phyloP scores from a whole-genome alignment of 2,797 vertebrate species.

The Phoxinus dragarum region DNA sequence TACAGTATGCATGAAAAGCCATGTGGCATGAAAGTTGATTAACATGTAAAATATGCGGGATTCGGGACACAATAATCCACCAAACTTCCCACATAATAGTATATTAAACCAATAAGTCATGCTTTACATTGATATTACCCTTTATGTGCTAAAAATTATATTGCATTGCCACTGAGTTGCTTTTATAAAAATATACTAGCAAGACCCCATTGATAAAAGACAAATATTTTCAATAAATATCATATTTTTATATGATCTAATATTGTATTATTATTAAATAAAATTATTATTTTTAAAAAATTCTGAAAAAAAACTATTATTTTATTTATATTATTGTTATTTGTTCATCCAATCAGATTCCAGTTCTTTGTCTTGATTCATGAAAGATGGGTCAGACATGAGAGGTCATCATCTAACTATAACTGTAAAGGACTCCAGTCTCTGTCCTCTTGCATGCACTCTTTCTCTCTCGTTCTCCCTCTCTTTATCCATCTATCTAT shows the following conservation, averaged over 20 bases:
- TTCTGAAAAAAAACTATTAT: neutral
- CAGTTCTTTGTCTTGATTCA: neutral
- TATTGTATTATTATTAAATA: neutral
- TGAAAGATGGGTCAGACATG: neutral
- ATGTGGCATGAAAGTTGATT: neutral
- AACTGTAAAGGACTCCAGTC: neutral
- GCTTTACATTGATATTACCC: neutral
- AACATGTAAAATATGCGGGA: neutral
- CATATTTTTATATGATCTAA: neutral
- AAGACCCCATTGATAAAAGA: neutral
- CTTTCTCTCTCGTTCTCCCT: constrained; percentile 18
- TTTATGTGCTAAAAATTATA: neutral
- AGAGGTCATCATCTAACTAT: constrained; percentile 5
- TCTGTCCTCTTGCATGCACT: constrained; percentile 3
- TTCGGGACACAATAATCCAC: neutral
- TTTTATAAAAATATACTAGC: neutral
- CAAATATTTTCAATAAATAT: neutral
- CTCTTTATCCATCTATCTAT: constrained; percentile 64
- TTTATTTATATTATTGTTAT: neutral
- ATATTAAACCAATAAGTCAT: neutral
- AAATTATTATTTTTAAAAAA: no score
- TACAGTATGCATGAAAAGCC: neutral
- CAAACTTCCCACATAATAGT: neutral
- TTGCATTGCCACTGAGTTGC: neutral
- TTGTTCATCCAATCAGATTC: neutral